A percentile compares a stretch with the other conserved stretches of the same genome.
These are phyloP conservation scores for Mechanitis messenoides DNA, from an alignment of 2,888 invertebrate genomes.

Conservation along the genomic window DNA sequence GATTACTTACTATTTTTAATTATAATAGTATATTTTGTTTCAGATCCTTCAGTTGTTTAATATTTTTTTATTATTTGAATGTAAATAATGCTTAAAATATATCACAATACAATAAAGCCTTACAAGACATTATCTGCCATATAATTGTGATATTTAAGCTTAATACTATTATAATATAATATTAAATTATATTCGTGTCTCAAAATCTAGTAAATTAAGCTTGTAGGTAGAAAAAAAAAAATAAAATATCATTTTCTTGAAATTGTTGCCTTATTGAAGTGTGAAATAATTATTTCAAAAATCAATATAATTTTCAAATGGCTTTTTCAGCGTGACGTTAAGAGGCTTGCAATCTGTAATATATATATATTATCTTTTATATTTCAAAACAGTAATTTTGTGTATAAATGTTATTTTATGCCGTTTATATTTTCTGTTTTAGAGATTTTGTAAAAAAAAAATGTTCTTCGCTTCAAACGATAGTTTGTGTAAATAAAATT, in stretches of 20 bases:
- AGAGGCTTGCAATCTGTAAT: neutral
- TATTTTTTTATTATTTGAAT: neutral
- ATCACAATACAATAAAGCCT: conserved; percentile 7
- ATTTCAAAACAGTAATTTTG: neutral
- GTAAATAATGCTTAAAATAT: neutral
- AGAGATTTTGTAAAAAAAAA: neutral
- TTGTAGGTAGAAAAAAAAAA: neutral
- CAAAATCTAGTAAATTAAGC: conserved; percentile 16
- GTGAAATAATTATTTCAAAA: too few relatives aligned
- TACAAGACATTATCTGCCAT: conserved; percentile 40
- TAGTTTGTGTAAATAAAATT: neutral
- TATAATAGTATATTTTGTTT: too few relatives aligned
- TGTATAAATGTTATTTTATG: too few relatives aligned
- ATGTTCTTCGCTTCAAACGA: neutral
- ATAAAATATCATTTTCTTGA: too few relatives aligned
- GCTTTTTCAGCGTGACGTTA: too few relatives aligned
- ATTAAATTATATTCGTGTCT: conserved; percentile 23
- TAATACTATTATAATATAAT: conserved; percentile 24
- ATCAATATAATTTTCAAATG: too few relatives aligned
- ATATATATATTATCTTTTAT: neutral
- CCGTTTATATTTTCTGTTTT: too few relatives aligned
- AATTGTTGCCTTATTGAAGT: too few relatives aligned
- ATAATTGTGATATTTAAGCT: conserved; percentile 50
- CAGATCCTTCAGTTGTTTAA: neutral
- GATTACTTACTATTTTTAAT: too few relatives aligned